Percentiles rank a stretch among this genome's conserved stretches.
Conservation (phyloP, 2,888 invertebrate species). For the Heteropelma amictum region DNA sequence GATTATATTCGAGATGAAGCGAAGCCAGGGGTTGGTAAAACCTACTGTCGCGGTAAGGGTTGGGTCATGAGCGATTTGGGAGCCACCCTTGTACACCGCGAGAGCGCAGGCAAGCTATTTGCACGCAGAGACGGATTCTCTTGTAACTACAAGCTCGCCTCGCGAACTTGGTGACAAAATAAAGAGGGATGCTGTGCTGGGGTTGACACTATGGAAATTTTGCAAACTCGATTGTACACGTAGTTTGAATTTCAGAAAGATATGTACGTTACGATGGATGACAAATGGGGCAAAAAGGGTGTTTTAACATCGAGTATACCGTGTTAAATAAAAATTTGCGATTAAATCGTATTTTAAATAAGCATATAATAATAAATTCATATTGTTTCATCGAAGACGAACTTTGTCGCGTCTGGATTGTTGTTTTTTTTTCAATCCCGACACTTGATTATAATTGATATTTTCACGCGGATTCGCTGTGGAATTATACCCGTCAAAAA, state of each 20-base stretch:
- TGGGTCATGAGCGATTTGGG: conserved; percentile 38
- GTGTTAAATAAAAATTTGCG: no score
- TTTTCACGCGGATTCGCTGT: no score
- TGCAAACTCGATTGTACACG: background rate
- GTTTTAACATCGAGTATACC: no score
- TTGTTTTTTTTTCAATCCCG: no score
- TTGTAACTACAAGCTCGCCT: conserved; percentile 31
- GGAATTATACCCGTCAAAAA: no score
- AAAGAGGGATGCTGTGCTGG: background rate
- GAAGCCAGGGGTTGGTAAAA: conserved; percentile 8
- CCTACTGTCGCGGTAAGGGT: conserved; percentile 1
- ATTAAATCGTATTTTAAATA: no score
- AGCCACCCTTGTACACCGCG: conserved; percentile 30
- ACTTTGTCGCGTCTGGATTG: no score
- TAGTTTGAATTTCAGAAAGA: background rate
- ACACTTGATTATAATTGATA: no score
- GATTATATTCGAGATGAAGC: background rate
- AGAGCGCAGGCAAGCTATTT: conserved; percentile 30
- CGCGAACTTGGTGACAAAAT: background rate
- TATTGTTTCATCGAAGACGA: no score
- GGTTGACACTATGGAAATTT: background rate
- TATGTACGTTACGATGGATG: background rate
- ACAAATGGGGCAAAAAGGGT: no score
- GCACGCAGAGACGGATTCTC: no score
- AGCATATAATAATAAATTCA: no score